Conservation (phyloP, 2,797 vertebrate genomes). For the Acomys russatus region DNA sequence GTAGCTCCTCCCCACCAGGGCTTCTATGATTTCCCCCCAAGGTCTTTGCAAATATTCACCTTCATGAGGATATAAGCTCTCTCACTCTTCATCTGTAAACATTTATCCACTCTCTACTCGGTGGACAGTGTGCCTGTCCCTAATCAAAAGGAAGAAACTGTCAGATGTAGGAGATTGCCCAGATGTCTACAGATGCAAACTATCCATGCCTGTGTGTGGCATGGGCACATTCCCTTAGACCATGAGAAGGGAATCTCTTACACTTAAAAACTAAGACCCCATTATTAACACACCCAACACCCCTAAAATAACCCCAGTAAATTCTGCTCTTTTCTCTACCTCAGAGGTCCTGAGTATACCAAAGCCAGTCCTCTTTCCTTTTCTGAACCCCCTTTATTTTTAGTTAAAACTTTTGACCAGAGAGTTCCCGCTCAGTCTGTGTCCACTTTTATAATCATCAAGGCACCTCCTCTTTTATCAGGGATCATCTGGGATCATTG, state of each 20-base stretch:
- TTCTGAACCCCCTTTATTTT: background rate
- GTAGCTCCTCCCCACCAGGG: background rate
- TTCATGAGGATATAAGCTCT: background rate
- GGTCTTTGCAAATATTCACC: background rate
- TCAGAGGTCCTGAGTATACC: background rate
- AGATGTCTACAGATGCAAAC: background rate
- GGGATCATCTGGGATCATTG: background rate
- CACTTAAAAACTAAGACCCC: background rate
- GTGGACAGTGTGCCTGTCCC: background rate
- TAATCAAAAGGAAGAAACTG: background rate
- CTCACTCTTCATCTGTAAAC: background rate
- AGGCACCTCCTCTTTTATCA: too few relatives aligned
- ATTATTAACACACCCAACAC: background rate
- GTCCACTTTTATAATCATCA: background rate
- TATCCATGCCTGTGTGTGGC: background rate
- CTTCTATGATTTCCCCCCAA: background rate
- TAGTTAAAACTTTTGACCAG: background rate
- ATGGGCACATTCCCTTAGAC: background rate
- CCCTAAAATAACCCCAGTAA: background rate
- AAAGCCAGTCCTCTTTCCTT: background rate
- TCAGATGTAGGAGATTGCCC: background rate
- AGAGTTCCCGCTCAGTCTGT: background rate
- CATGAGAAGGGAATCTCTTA: background rate
- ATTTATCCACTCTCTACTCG: background rate
- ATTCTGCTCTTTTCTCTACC: background rate